phyloP scores from a whole-genome alignment of 2,888 invertebrate species.

The Spialia ferax region DNA sequence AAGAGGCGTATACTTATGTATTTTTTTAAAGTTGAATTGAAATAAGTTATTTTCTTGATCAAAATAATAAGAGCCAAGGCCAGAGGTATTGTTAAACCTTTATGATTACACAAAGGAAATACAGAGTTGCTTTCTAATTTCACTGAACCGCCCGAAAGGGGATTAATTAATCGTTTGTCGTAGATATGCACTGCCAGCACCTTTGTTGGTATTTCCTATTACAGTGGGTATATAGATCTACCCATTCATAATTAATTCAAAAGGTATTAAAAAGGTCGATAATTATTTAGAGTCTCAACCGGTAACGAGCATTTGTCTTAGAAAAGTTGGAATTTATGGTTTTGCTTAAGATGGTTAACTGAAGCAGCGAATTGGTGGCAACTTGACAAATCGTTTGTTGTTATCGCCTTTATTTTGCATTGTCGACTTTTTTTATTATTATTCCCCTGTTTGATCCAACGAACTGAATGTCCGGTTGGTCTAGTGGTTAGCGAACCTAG shows the following conservation, averaged over 20 bases:
- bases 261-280: slow-evolving; percentile 37
- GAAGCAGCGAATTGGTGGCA: background rate
- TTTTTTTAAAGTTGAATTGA: too few relatives aligned
- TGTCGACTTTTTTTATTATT: background rate
- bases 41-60: background rate
- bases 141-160: slow-evolving; percentile 51
- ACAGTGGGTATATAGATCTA: too few relatives aligned
- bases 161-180: slow-evolving; percentile 58
- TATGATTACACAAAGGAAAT: slow-evolving; percentile 55
- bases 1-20: too few relatives aligned
- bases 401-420: background rate
- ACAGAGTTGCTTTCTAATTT: slow-evolving; percentile 53
- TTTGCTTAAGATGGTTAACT: slow-evolving; percentile 32
- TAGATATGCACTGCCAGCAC: slow-evolving; percentile 50
- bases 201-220: slow-evolving; percentile 48
- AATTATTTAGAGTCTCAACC: slow-evolving; percentile 31
- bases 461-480: too few relatives aligned
- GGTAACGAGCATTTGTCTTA: slow-evolving; percentile 21
- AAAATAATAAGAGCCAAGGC: slow-evolving; percentile 34
- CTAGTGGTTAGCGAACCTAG: too few relatives aligned
- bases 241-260: slow-evolving; percentile 35
- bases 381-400: background rate
- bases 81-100: slow-evolving; percentile 46
- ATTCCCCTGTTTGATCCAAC: background rate
- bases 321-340: slow-evolving; percentile 36